Conservation (phyloP, 2,797 vertebrate species). For the Enteromius unitaeniatus region DNA sequence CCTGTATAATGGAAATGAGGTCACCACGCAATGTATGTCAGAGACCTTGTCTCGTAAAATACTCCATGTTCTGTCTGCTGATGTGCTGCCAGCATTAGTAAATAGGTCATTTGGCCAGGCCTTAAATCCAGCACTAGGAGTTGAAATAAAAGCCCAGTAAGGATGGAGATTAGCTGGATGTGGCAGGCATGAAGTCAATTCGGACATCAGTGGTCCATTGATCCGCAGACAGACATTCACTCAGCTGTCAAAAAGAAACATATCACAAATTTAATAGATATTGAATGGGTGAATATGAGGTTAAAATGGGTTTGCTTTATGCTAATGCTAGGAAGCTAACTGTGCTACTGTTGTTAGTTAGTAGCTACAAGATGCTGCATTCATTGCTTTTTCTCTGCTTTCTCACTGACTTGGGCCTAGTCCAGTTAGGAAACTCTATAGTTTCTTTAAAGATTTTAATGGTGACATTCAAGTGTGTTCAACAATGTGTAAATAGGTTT, state of each 20-base stretch:
- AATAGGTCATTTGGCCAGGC: slow-evolving; percentile 73
- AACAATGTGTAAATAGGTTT: neutral
- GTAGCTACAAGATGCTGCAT: neutral
- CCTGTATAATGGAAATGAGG: slow-evolving; percentile 24
- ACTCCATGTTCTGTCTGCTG: slow-evolving; percentile 25
- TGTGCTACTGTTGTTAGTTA: neutral
- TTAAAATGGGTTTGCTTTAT: neutral
- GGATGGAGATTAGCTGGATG: slow-evolving; percentile 68
- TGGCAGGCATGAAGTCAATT: neutral
- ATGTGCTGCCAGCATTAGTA: slow-evolving; percentile 31
- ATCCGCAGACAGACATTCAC: slow-evolving; percentile 14
- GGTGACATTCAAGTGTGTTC: neutral
- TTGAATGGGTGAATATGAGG: neutral
- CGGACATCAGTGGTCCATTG: neutral
- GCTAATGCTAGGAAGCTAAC: neutral
- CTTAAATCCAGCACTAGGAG: slow-evolving; percentile 59
- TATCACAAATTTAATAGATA: slow-evolving; percentile 27
- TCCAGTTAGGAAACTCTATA: neutral
- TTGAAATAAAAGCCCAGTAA: slow-evolving; percentile 68
- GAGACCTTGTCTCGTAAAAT: slow-evolving; percentile 34
- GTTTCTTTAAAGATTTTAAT: neutral
- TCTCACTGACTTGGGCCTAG: neutral
- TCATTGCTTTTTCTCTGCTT: neutral
- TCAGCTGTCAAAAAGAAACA: slow-evolving; percentile 29
- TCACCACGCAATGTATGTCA: slow-evolving; percentile 21